Evolutionary conservation across 2,113 vertebrate species (phyloP).

Genomic region (Dipodomys ordii): DNA sequence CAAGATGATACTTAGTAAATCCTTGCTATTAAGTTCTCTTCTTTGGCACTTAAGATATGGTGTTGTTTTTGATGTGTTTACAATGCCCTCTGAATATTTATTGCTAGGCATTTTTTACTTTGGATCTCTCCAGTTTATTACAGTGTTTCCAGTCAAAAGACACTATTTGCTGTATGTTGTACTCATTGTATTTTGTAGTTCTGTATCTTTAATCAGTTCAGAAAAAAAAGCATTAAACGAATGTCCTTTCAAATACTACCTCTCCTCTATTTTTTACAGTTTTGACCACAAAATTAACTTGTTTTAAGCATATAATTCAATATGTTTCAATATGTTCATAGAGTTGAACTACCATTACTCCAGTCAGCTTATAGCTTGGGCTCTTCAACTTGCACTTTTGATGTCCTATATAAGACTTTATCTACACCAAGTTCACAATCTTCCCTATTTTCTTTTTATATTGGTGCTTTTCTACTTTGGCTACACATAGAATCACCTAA

Average conservation of each 20-base stretch:
- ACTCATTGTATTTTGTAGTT: conserved; percentile 40
- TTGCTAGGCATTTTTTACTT: conserved; percentile 31
- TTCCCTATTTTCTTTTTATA: neutral
- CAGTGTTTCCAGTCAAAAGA: neutral
- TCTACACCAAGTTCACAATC: neutral
- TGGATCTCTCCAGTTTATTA: neutral
- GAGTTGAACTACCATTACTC: neutral
- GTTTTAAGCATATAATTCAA: neutral
- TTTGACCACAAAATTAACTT: neutral
- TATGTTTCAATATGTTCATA: conserved; percentile 38
- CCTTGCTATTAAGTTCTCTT: conserved; percentile 38
- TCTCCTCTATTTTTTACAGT: conserved; percentile 12
- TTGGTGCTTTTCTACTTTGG: conserved; percentile 14
- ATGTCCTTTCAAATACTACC: conserved; percentile 13
- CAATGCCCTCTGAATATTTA: conserved; percentile 6
- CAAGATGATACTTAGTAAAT: neutral
- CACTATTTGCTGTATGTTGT: neutral
- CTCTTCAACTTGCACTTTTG: neutral
- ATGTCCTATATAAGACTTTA: neutral
- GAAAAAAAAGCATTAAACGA: neutral
- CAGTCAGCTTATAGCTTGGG: neutral
- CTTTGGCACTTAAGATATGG: neutral
- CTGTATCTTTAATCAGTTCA: neutral
- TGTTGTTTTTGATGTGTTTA: neutral
- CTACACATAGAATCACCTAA: neutral